Evolutionary conservation across 2,113 vertebrate genomes (phyloP), one percentile per base, ranked within the genome.

Genomic region (Rhinogobius similis): DNA sequence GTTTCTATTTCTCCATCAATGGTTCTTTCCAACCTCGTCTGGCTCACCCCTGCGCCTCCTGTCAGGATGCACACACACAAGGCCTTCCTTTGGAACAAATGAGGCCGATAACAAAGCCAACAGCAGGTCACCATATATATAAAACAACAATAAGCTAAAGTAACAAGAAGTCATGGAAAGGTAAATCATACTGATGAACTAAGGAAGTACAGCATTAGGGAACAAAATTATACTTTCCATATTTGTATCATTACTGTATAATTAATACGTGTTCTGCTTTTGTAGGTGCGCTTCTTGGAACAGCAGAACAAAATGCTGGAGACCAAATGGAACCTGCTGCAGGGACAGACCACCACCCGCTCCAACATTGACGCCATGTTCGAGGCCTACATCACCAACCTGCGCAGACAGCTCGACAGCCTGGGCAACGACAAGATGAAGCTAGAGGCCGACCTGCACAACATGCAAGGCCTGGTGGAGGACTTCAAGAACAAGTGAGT

Each of bases 301-400:
- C 96, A 99, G 90, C 96, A 99, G 91, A 99, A 99, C 90, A 99
- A 99, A 84, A 96, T 99, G 88, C 88, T 99, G 89, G 97, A 99
- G 86, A 98, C 97, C 88, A 98, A 98, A 90, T 99, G 96, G 97
- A 91, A 78, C 59, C 93, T 98, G 50, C 92, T 99, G 43, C 96
- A 99, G 82, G 94, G 93, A 41, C 96, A 98, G 91, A 95, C 96
- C 65, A 88, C 91, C 72, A 89, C 80, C 32, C 84, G 55, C 1
- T 83, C 87, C 83, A 96, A 90, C 87, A 94, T 98, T 41, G 96
- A 99, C 8, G 92, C 93, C 0, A 90, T 98, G 86, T 95, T 96
- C 0, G 95, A 99, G 89, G 92, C 93, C 76, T 96, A 96, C 83
- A 94, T 96, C 65, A 59, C 55, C 87, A 95, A 93, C 84, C 86